Evolutionary conservation across 2,797 vertebrate species (phyloP).

Genomic region (Mionectes olivaceus): DNA sequence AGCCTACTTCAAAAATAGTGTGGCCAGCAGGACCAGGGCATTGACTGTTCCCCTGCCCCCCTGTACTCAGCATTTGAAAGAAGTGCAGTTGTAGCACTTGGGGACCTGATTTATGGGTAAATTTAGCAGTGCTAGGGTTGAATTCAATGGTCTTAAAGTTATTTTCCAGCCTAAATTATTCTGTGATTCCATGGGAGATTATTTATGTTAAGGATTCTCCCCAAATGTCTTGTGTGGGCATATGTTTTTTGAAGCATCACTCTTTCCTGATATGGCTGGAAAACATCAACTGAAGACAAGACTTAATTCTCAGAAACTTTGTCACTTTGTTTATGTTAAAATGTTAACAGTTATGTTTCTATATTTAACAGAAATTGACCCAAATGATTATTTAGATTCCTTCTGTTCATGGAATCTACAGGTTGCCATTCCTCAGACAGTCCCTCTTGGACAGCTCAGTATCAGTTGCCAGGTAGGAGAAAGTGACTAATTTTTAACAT

Average conservation of each 20-base stretch:
- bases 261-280: neutral
- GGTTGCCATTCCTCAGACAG: neutral
- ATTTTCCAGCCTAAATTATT: neutral
- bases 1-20: neutral
- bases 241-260: neutral
- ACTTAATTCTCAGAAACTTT: neutral
- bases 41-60: neutral
- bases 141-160: neutral
- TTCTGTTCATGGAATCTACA: neutral
- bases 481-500: neutral
- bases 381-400: neutral
- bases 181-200: neutral
- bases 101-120: neutral
- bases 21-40: neutral
- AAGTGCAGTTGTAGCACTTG: neutral
- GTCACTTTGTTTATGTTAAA: neutral
- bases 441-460: neutral
- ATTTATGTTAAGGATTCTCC: neutral
- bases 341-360: neutral
- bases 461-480: neutral
- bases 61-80: accelerated
- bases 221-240: neutral
- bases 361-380: neutral
- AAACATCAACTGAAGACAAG: neutral
- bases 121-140: neutral